Base-by-base conservation (phyloP, 2,797 vertebrate species). In the Pseudotriccus pelzelni region DNA sequence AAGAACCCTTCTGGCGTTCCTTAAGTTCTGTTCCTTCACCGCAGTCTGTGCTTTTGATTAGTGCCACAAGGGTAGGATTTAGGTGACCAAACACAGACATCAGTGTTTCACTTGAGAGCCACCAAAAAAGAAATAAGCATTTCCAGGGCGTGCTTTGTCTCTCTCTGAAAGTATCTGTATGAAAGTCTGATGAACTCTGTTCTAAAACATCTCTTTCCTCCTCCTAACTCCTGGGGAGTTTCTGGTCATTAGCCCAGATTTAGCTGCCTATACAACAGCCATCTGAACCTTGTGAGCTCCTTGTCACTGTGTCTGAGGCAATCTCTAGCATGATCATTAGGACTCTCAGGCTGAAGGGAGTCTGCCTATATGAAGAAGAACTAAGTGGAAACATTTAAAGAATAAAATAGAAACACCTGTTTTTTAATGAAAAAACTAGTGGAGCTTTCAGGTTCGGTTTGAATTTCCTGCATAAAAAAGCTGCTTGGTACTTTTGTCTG, bases 1-100 rank as follows among this genome's bases (percentile, higher is more conserved):
- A 22, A 84, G 60, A 85, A 37, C 11, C 36, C 25, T 64, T 70
- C 56, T 86, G 76, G 36, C 22, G n/a, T 64, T 88, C 15, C 12
- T 36, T 0, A 0, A 7, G 9, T 46, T 58, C 13, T 68, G 7
- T 37, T 49, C 25, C 36, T 74, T 67, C 37, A 4, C 49, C 0
- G 0, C 30, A 41, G 58, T 23, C 25, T 5, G 0, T 47, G 47
- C 32, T 43, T 92, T 90, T 56, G 41, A 24, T 74, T n/a, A 37
- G n/a, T 6, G 7, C 43, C 13, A 9, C 1, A 50, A 44, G 34
- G 64, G 7, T 44, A 88, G 52, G 34, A 70, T 74, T 74, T 34
- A 70, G 30, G 64, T n/a, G 39, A 20, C 50, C 63, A 67, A 68
- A 58, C 34, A 60, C 41, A 86, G 37, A 21, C 34, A 37, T 39